Conservation (phyloP, 64 coral and sea anemone species). For the Porites lutea region DNA sequence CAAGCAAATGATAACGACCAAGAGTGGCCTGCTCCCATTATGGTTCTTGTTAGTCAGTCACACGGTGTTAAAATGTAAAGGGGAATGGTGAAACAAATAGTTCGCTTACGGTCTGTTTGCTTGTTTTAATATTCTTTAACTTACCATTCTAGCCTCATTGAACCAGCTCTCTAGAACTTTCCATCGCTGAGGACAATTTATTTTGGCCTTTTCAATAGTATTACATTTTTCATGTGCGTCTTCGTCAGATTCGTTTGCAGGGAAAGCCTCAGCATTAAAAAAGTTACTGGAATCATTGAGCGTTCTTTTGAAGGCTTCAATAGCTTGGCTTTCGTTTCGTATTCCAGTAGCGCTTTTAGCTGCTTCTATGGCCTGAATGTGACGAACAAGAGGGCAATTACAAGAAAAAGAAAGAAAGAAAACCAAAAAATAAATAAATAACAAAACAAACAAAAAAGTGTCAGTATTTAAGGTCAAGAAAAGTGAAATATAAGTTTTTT, state of each 20-base stretch:
- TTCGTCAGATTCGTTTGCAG: conserved; percentile 67
- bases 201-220: conserved; percentile 64
- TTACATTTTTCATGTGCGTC: conserved; percentile 52
- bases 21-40: no score
- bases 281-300: conserved; percentile 51
- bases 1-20: no score
- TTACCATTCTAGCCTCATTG: conserved; percentile 46
- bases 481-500: no score
- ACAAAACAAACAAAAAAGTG: no score
- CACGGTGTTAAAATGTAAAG: no score
- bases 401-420: no score
- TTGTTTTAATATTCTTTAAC: not conserved
- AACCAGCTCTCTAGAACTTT: conserved; percentile 39
- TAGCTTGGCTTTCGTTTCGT: conserved; percentile 34
- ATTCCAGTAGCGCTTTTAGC: conserved; percentile 47
- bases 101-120: no score
- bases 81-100: no score
- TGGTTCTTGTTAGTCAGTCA: no score
- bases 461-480: no score
- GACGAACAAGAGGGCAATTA: no score
- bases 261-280: conserved; percentile 59
- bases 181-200: conserved; percentile 70
- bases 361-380: conserved; percentile 7
- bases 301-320: conserved; percentile 19
- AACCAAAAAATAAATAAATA: no score